Evolutionary conservation across 2,113 vertebrate species (phyloP).

Genomic region (Zapus hudsonius): DNA sequence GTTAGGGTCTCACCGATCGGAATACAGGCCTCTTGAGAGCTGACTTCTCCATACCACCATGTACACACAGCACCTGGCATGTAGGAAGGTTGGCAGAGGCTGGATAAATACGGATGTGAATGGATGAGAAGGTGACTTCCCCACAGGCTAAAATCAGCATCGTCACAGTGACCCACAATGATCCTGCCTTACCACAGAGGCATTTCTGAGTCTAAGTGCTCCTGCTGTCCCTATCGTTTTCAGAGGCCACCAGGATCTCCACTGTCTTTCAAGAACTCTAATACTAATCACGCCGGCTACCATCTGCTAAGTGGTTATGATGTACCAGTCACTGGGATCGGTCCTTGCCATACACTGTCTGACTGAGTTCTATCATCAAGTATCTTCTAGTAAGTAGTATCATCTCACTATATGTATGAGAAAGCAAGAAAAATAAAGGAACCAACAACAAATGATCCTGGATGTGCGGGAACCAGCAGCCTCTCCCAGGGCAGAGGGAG

Average conservation of each 20-base stretch:
- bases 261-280: background rate
- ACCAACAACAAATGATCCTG: too few species aligned
- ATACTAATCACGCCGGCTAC: background rate
- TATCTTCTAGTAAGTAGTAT: background rate
- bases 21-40: background rate
- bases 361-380: background rate
- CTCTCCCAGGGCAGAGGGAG: background rate
- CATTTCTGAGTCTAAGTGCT: background rate
- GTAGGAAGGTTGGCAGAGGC: background rate
- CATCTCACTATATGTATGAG: background rate
- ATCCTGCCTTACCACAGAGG: background rate
- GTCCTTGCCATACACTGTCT: background rate
- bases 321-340: background rate
- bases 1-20: background rate
- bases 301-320: background rate
- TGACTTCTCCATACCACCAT: background rate
- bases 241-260: background rate
- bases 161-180: background rate
- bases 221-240: background rate
- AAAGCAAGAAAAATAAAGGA: background rate
- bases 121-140: background rate
- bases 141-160: background rate
- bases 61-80: background rate
- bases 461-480: too few species aligned
- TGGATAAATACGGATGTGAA: background rate